Percentiles rank a stretch among this genome's conserved stretches.
Conservation (phyloP, 2,888 invertebrate genomes). For the Hirtodrosophila cameraria region DNA sequence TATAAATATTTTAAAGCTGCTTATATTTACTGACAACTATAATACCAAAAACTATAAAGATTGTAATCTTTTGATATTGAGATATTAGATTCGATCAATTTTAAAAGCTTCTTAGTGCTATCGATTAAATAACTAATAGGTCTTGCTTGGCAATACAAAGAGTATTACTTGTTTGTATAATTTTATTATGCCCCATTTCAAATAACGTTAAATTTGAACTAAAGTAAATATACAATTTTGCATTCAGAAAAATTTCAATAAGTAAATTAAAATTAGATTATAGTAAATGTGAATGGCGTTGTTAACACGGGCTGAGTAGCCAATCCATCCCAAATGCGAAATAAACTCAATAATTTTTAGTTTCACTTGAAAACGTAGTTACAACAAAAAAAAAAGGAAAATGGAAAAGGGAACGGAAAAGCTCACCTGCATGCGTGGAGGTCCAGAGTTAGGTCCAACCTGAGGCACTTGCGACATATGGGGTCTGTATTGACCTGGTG, state of each 20-base stretch:
- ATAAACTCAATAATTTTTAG: constrained; percentile 32
- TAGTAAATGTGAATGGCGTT: constrained; percentile 58
- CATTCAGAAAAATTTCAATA: constrained; percentile 83
- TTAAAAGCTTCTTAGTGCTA: no score
- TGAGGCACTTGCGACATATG: constrained; percentile 86
- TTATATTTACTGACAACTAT: no score
- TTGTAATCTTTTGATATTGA: no score
- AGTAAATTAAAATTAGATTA: constrained; percentile 48
- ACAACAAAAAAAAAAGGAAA: constrained; percentile 29
- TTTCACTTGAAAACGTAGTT: constrained; percentile 24
- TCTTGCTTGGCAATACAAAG: background rate
- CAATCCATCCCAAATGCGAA: constrained; percentile 33
- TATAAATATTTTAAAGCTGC: no score
- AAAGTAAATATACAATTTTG: constrained; percentile 56
- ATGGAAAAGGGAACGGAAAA: background rate
- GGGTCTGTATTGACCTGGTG: constrained; percentile 86
- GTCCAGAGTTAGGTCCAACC: constrained; percentile 86
- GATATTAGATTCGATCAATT: no score
- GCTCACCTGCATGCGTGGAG: constrained; percentile 87
- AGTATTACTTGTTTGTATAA: background rate
- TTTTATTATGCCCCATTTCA: no score
- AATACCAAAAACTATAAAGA: no score
- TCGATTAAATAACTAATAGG: no score
- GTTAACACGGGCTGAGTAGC: constrained; percentile 47
- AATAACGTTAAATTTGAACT: background rate